A percentile compares a stretch with the other conserved stretches of the same genome.
Conservation (phyloP, 2,888 invertebrate species). For the Epistrophe grossulariae region DNA sequence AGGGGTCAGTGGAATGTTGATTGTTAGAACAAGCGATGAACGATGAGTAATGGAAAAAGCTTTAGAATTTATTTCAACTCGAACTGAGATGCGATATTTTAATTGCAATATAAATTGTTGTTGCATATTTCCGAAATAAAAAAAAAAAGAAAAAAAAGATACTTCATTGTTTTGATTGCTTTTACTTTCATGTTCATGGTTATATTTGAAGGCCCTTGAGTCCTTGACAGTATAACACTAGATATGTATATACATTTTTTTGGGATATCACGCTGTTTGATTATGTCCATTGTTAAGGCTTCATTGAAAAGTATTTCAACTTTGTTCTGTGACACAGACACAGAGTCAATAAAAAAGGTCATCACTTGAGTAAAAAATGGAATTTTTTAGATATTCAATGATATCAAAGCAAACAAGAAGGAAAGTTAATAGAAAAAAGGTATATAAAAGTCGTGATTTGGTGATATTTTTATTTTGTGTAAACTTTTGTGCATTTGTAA, state of each 20-base stretch:
- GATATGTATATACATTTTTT: too few relatives aligned
- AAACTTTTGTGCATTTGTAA: not conserved
- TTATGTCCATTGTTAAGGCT: constrained; percentile 8
- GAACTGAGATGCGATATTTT: not conserved
- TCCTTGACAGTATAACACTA: too few relatives aligned
- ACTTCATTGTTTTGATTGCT: not conserved
- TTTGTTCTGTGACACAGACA: not conserved
- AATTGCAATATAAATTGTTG: constrained; percentile 5
- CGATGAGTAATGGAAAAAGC: not conserved
- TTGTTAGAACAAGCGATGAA: not conserved
- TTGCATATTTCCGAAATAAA: not conserved
- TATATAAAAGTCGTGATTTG: not conserved
- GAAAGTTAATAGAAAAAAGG: not conserved
- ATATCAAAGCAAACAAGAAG: not conserved
- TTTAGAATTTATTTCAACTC: not conserved
- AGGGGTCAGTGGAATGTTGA: constrained; percentile 3
- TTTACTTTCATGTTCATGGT: not conserved
- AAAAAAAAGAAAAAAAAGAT: not conserved
- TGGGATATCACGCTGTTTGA: not conserved
- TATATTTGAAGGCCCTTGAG: not conserved
- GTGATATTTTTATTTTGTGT: too few relatives aligned
- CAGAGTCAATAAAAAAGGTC: constrained; percentile 5
- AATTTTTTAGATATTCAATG: constrained; percentile 3
- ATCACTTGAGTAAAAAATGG: constrained; percentile 14
- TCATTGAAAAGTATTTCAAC: constrained; percentile 24